These are phyloP conservation scores for Drosophila pseudoananassae DNA, from an alignment of 1,140 invertebrate genomes.

Conservation along the genomic window DNA sequence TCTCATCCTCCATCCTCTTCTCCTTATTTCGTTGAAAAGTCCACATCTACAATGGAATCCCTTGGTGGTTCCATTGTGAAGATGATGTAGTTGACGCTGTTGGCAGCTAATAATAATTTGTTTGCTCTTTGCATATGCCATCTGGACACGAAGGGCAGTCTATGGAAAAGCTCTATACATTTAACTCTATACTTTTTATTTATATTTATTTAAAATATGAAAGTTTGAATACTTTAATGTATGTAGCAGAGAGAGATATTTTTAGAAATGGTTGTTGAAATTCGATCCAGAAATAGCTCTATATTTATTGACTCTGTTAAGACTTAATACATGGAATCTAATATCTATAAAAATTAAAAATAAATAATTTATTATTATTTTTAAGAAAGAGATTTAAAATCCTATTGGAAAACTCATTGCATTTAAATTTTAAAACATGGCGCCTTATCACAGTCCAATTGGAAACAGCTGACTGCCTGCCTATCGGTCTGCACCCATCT, in stretches of 20 bases:
- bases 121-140: slow-evolving; percentile 79
- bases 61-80: slow-evolving; percentile 68
- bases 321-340: too few relatives aligned
- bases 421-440: not conserved
- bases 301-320: too few relatives aligned
- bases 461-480: slow-evolving; percentile 1
- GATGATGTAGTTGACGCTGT: slow-evolving; percentile 72
- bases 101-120: slow-evolving; percentile 82
- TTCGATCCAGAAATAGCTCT: too few relatives aligned
- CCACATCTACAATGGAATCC: slow-evolving; percentile 69
- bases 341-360: too few relatives aligned
- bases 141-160: slow-evolving; percentile 44
- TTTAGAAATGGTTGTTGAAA: too few relatives aligned
- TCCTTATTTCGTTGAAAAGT: slow-evolving; percentile 16
- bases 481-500: not conserved
- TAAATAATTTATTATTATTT: too few relatives aligned
- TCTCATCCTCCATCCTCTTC: not conserved
- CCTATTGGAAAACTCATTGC: too few relatives aligned
- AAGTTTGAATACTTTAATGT: too few relatives aligned
- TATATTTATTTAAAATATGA: not conserved
- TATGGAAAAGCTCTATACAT: slow-evolving; percentile 13
- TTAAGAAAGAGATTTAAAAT: too few relatives aligned
- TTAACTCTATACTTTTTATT: not conserved
- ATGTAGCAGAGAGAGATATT: too few relatives aligned
- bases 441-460: not conserved